Evolutionary conservation across 2,888 invertebrate species (phyloP).

Genomic region (Dolomedes plantarius): DNA sequence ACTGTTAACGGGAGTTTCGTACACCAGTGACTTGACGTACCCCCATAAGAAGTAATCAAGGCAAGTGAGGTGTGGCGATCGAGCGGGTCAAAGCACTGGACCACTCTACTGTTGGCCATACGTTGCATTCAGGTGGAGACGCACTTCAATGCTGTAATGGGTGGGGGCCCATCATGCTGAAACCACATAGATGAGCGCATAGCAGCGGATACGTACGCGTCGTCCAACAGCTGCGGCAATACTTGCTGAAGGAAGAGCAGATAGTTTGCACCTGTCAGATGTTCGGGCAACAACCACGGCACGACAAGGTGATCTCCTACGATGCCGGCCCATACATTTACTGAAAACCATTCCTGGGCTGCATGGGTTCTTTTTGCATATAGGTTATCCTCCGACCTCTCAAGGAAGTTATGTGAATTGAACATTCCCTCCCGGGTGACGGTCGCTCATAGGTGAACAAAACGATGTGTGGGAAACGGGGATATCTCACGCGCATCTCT

Average conservation of each 20-base stretch:
- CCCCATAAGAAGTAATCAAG: background rate
- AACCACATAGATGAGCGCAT: conserved; percentile 12
- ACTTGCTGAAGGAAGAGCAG: conserved; percentile 72
- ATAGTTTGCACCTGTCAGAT: conserved; percentile 70
- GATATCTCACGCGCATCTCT: background rate
- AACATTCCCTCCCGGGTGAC: conserved; percentile 74
- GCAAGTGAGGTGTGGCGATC: conserved; percentile 5
- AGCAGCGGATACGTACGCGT: conserved; percentile 2
- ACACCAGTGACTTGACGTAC: background rate
- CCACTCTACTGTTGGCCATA: conserved; percentile 26
- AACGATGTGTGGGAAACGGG: conserved; percentile 44
- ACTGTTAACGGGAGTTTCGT: background rate
- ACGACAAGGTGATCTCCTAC: conserved; percentile 72
- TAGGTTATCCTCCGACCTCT: conserved; percentile 74
- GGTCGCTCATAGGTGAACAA: conserved; percentile 74
- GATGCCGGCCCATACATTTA: conserved; percentile 73
- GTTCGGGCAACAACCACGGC: conserved; percentile 67
- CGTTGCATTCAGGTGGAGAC: background rate
- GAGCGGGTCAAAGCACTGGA: background rate
- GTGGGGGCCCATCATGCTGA: conserved; percentile 11
- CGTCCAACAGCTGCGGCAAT: conserved; percentile 70
- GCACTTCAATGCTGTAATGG: conserved; percentile 2
- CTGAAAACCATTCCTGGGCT: conserved; percentile 73
- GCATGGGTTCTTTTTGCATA: conserved; percentile 72
- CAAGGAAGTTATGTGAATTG: conserved; percentile 74